These are phyloP conservation scores for Cerastis rubricosa DNA, from an alignment of 2,888 invertebrate genomes.

Conservation along the genomic window DNA sequence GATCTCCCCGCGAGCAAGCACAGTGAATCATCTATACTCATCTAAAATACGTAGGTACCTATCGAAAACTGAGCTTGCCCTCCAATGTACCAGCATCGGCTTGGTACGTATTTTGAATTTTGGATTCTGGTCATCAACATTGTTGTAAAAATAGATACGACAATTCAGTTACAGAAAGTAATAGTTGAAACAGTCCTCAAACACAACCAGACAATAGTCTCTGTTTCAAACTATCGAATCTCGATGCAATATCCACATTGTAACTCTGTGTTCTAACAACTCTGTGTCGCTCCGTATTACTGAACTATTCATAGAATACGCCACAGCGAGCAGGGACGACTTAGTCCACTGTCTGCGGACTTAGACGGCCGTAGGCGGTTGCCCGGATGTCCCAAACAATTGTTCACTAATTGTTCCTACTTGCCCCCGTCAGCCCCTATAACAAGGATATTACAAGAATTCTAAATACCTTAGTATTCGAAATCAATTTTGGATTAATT, in stretches of 20 bases:
- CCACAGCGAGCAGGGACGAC: conserved; percentile 50
- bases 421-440: conserved; percentile 60
- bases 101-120: too few relatives aligned
- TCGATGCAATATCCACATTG: background rate
- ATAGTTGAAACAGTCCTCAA: background rate
- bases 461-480: conserved; percentile 65
- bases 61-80: too few relatives aligned
- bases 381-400: conserved; percentile 74
- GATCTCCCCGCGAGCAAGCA: too few relatives aligned
- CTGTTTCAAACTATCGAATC: background rate
- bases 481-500: conserved; percentile 57
- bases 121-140: too few relatives aligned
- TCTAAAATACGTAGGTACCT: too few relatives aligned
- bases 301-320: conserved; percentile 63
- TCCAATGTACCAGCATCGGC: too few relatives aligned
- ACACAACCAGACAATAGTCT: background rate
- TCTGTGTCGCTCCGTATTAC: conserved; percentile 42
- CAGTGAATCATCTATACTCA: too few relatives aligned
- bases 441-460: conserved; percentile 62
- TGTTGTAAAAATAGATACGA: background rate
- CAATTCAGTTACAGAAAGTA: background rate
- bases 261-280: conserved; percentile 18
- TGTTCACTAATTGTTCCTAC: conserved; percentile 71
- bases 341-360: conserved; percentile 65
- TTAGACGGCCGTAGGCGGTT: conserved; percentile 71